phyloP scores from a whole-genome alignment of 2,888 invertebrate species.

The Entomobrya multifasciata region DNA sequence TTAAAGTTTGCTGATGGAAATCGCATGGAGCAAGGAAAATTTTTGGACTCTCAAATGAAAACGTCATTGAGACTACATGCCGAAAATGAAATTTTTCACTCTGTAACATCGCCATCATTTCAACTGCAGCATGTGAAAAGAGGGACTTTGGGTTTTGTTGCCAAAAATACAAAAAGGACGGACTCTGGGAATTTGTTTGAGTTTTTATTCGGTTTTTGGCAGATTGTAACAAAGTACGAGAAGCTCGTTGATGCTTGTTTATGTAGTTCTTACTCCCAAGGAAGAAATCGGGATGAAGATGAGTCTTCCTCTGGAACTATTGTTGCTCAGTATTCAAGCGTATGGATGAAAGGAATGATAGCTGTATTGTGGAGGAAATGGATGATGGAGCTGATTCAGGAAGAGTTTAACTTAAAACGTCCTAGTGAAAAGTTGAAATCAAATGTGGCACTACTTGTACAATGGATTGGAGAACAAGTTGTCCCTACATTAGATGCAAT shows the following conservation, averaged over 20 bases:
- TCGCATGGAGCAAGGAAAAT: conserved; percentile 39
- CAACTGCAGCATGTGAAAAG: conserved; percentile 38
- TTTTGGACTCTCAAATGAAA: conserved; percentile 60
- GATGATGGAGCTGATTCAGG: conserved; percentile 64
- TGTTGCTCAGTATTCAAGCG: conserved; percentile 62
- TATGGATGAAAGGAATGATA: conserved; percentile 76
- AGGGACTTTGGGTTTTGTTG: conserved; percentile 70
- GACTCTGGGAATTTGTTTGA: conserved; percentile 72
- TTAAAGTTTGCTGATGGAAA: conserved; percentile 65
- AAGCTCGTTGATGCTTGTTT: conserved; percentile 56
- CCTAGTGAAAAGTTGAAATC: conserved; percentile 77
- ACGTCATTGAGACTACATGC: conserved; percentile 64
- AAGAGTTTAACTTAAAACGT: conserved; percentile 65
- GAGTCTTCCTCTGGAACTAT: conserved; percentile 20
- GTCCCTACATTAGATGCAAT: conserved; percentile 67
- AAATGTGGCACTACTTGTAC: conserved; percentile 74
- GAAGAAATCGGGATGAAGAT: not conserved
- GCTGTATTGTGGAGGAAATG: conserved; percentile 74
- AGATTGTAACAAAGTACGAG: conserved; percentile 61
- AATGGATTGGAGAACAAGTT: conserved; percentile 76
- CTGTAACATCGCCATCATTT: conserved; percentile 4
- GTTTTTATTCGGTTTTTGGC: conserved; percentile 71
- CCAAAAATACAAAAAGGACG: conserved; percentile 61
- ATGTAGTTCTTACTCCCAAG: not conserved
- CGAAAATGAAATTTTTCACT: conserved; percentile 62